phyloP scores from a whole-genome alignment of 2,888 invertebrate species.

The Habrosyne pyritoides region DNA sequence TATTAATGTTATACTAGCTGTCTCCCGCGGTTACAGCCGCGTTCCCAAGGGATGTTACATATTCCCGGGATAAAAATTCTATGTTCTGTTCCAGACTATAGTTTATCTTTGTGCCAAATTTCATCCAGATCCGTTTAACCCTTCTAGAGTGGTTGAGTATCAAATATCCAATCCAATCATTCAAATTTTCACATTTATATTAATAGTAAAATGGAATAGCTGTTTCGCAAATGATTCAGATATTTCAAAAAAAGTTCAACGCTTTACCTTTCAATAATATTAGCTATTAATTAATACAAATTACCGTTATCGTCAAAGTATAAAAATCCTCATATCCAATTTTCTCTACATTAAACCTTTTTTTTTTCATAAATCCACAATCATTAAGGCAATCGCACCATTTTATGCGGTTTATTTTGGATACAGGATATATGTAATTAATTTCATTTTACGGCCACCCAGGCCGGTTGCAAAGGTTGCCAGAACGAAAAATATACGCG shows the following conservation, averaged over 20 bases:
- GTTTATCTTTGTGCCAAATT: background rate
- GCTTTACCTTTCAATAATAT: too few species aligned
- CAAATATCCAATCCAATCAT: background rate
- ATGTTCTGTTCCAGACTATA: background rate
- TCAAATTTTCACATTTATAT: background rate
- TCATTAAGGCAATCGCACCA: background rate
- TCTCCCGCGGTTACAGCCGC: background rate
- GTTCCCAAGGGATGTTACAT: too few species aligned
- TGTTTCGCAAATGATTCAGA: too few species aligned
- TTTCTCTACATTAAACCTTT: background rate
- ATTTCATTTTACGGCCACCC: conserved; percentile 4
- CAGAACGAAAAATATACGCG: conserved; percentile 1
- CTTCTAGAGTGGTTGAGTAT: background rate
- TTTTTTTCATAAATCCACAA: background rate
- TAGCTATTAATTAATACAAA: background rate
- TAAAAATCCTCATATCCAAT: background rate
- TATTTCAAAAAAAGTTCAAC: too few species aligned
- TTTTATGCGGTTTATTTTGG: background rate
- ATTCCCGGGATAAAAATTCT: background rate
- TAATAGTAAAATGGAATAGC: background rate
- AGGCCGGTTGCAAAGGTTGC: background rate
- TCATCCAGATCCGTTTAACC: background rate
- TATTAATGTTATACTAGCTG: too few species aligned
- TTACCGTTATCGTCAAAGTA: background rate
- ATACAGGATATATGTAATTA: background rate